Base-by-base conservation (phyloP, 92 coral and sea anemone species). In the Desmophyllum pertusum region DNA sequence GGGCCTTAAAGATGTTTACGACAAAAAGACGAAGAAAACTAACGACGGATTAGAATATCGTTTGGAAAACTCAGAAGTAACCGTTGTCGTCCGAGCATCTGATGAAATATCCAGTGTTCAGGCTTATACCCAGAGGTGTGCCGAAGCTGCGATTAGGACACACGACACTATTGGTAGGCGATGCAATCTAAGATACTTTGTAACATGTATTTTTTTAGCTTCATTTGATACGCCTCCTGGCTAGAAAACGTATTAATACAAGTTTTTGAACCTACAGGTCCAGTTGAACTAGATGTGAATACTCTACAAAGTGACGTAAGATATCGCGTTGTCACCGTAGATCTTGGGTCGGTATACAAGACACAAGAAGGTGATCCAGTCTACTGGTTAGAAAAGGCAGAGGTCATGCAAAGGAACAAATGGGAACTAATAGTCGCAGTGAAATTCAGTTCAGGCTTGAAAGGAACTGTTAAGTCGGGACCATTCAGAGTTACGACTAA, bases 321-420 rank as follows among this genome's bases (percentile, higher is more conserved):
- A 83, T 31, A 18, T 13, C 84, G 85, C 15, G 81, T 84, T 38
- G 84, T 93, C 76, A 79, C 89, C 21, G 93, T 93, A 21, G 92
- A 93, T 72, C 63, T 93, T 67, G 94, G 90, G 41, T 88, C 97
- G 13, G 97, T 89, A 67, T 91, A 88, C 86, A 72, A 83, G 52
- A 91, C 97, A 36, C 74, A 88, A 41, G 64, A 83, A 43, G 97
- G 93, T 7, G 87, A 91, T 38, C 46, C 78, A 63, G 84, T 93
- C 39, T 93, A 93, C 87, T 87, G 91, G 88, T 75, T 93, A 27
- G 94, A 92, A 57, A 91, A 92, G 50, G 94, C 97, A 4, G 95
- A 93, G 23, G 83, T 90, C 21, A 79, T 74, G 61, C 77, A 83
- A 31, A 83, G 88, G 66, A 93, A 91, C 70, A 87, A 88, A 41